phyloP scores from a whole-genome alignment of 2,113 vertebrate species.

The Urocynchramus pylzowi region DNA sequence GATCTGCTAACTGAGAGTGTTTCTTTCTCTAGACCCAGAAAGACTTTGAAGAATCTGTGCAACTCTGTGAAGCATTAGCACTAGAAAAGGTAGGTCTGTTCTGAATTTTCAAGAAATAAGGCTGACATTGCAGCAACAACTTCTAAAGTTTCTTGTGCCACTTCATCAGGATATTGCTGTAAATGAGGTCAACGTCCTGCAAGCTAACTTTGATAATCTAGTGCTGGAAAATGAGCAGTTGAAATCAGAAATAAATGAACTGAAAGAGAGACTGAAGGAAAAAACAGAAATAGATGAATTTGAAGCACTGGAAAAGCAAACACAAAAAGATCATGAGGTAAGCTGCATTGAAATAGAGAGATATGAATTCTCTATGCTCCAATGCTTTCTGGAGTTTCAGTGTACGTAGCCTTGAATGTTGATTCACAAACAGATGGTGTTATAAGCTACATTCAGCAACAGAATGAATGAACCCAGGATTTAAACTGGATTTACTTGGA shows the following conservation, averaged over 20 bases:
- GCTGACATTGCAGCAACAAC: neutral
- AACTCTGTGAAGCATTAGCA: constrained; percentile 79
- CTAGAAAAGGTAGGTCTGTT: constrained; percentile 76
- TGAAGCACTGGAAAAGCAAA: constrained; percentile 80
- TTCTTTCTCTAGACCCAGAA: constrained; percentile 51
- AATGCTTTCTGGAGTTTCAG: neutral
- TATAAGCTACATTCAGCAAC: neutral
- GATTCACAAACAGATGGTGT: neutral
- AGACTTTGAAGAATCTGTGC: constrained; percentile 79
- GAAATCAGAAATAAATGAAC: constrained; percentile 71
- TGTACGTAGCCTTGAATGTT: neutral
- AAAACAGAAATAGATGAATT: constrained; percentile 84
- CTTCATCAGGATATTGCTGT: constrained; percentile 69
- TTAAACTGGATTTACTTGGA: neutral
- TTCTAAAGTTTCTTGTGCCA: neutral
- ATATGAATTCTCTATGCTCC: neutral
- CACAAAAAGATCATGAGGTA: constrained; percentile 84
- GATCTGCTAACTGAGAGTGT: neutral
- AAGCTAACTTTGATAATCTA: constrained; percentile 69
- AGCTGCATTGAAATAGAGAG: neutral
- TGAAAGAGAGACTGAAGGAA: constrained; percentile 79
- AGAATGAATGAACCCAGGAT: neutral
- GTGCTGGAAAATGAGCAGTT: constrained; percentile 73
- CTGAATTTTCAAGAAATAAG: neutral
- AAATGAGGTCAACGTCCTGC: constrained; percentile 70